phyloP scores from a whole-genome alignment of 2,113 vertebrate species.

The Chamaea fasciata region DNA sequence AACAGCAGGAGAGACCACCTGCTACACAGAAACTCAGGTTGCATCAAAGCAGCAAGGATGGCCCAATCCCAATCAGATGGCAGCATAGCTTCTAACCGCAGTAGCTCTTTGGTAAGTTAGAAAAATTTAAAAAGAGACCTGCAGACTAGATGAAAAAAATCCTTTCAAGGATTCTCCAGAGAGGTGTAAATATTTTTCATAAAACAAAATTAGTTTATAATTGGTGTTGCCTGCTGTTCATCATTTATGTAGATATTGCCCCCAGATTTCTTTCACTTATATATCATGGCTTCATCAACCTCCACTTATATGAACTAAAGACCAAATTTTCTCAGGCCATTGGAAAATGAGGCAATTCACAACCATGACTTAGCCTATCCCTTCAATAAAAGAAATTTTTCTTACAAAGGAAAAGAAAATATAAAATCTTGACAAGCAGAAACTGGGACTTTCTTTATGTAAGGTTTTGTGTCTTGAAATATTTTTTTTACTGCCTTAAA shows the following conservation, averaged over 20 bases:
- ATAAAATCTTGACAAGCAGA: neutral
- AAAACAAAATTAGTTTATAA: neutral
- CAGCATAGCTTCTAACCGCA: constrained; percentile 10
- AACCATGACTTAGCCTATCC: neutral
- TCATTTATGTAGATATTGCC: neutral
- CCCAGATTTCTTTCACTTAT: neutral
- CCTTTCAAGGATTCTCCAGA: neutral
- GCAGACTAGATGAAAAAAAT: neutral
- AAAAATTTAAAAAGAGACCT: neutral
- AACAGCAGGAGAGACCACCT: constrained; percentile 75
- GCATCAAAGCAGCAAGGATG: constrained; percentile 60
- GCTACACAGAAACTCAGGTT: constrained; percentile 64
- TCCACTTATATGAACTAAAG: neutral
- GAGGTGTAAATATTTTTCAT: neutral
- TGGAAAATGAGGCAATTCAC: neutral
- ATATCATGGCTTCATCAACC: neutral
- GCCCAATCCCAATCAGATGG: constrained; percentile 34
- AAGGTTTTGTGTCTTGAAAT: neutral
- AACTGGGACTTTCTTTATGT: neutral
- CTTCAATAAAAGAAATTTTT: neutral
- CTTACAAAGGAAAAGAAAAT: neutral
- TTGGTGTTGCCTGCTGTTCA: neutral
- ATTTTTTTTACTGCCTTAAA: neutral
- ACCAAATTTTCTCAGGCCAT: neutral
- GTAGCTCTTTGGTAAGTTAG: neutral